A percentile compares a stretch with the other conserved stretches of the same genome.
Conservation (phyloP, 2,797 vertebrate genomes). For the Carcharodon carcharias region DNA sequence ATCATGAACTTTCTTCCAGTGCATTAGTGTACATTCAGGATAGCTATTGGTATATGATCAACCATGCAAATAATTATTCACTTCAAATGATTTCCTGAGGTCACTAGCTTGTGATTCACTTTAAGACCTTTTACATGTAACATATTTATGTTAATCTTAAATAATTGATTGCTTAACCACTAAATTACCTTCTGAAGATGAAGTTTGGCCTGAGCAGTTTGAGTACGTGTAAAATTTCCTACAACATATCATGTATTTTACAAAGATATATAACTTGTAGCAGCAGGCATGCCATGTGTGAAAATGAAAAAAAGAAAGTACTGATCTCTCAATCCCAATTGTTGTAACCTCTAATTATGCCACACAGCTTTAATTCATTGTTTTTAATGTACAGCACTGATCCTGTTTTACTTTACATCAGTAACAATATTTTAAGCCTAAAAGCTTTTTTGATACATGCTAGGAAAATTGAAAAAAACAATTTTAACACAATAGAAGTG, state of each 20-base stretch:
- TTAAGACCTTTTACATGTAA: constrained; percentile 7
- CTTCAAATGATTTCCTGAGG: constrained; percentile 21
- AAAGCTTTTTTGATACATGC: background rate
- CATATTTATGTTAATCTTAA: background rate
- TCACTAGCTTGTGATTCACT: background rate
- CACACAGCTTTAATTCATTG: constrained; percentile 18
- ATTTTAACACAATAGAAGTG: background rate
- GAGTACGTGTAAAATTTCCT: background rate
- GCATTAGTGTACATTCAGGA: background rate
- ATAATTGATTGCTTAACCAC: background rate
- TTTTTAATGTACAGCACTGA: background rate
- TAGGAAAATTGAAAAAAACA: background rate
- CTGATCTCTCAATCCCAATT: background rate
- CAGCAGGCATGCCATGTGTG: background rate
- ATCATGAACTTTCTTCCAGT: background rate
- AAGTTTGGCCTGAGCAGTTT: constrained; percentile 14
- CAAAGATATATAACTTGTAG: background rate
- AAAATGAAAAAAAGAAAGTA: background rate
- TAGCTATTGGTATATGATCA: background rate
- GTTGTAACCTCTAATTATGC: background rate
- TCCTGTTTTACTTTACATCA: background rate
- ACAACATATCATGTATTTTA: background rate
- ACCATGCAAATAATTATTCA: constrained; percentile 16
- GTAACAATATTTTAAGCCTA: background rate
- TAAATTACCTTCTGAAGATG: background rate